Base-by-base conservation (phyloP, 2,113 vertebrate genomes). In the Fregata magnificens region DNA sequence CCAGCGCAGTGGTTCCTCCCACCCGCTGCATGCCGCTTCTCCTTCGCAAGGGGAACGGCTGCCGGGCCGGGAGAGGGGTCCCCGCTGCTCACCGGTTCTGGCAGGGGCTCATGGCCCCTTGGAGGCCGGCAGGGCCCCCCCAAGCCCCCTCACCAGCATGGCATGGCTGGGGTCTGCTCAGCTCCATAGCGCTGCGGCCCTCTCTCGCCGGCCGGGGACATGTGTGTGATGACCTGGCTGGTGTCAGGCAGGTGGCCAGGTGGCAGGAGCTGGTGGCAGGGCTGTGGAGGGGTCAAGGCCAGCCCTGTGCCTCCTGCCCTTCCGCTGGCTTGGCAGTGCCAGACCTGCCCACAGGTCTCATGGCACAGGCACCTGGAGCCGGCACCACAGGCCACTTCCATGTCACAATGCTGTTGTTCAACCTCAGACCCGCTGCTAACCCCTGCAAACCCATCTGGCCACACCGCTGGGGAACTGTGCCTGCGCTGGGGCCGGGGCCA, bases 381-480 rank as follows among this genome's bases (percentile, higher is more conserved):
- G 7, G 63, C 77, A 77, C 42, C 52, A 7, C 0, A 1, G 10
- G 1, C 14, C 11, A 1, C 32, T 50, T 62, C 25, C 59, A 13
- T 3, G 3, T 44, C 4, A 3, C 0, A 0, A 26, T n/a, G 63
- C 50, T 52, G 16, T 53, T 1, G 0, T 67, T 76, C 5, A 4
- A n/a, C 29, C 38, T 88, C 0, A 12, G 66, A 80, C 53, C 29
- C 1, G 2, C 40, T 2, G 0, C 55, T 52, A 58, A 63, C 15
- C 25, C 16, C 49, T 3, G 1, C 3, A 5, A 82, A 40, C 49
- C 44, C 25, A 16, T 50, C 17, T 15, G 8, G 28, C 50, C 1
- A 2, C 1, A 1, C 32, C 2, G 1, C 73, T 25, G 65, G 77
- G 76, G 62, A 49, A 3, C 73, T 0, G 0, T 0, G 2, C 22